Percentiles rank a stretch among this genome's conserved stretches.
These are phyloP conservation scores for Melierax canorus DNA, from an alignment of 2,113 vertebrate genomes.

Conservation along the genomic window DNA sequence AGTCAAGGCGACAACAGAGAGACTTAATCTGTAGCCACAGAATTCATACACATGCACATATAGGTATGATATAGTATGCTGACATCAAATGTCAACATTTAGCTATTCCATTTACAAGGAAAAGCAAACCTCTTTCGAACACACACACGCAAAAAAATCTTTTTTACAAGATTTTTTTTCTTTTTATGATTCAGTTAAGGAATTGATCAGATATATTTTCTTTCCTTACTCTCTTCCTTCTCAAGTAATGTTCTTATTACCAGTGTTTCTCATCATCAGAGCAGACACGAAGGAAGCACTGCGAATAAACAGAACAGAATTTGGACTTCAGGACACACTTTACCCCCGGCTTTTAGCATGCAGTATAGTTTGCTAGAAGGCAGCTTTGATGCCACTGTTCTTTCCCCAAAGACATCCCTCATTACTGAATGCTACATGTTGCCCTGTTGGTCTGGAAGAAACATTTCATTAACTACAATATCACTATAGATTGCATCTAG, in stretches of 20 bases:
- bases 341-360: slow-evolving; percentile 32
- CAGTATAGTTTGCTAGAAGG: slow-evolving; percentile 11
- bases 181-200: background rate
- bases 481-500: slow-evolving; percentile 79
- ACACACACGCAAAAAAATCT: background rate
- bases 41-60: background rate
- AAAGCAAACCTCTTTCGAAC: background rate
- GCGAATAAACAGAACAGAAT: slow-evolving; percentile 42
- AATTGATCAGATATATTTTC: background rate
- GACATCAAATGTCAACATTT: background rate
- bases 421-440: slow-evolving; percentile 66
- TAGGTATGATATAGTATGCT: background rate
- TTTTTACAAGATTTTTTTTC: background rate
- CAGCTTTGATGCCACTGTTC: slow-evolving; percentile 48
- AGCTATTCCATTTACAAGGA: background rate
- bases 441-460: slow-evolving; percentile 74
- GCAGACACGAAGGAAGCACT: background rate
- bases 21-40: background rate
- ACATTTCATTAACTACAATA: slow-evolving; percentile 75
- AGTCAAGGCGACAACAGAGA: background rate
- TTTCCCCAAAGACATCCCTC: slow-evolving; percentile 62
- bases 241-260: background rate
- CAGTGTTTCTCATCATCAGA: background rate
- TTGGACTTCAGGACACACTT: slow-evolving; percentile 18
- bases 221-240: background rate